Evolutionary conservation across 1,140 invertebrate genomes (phyloP).

Genomic region (Mesaphorura yosii): DNA sequence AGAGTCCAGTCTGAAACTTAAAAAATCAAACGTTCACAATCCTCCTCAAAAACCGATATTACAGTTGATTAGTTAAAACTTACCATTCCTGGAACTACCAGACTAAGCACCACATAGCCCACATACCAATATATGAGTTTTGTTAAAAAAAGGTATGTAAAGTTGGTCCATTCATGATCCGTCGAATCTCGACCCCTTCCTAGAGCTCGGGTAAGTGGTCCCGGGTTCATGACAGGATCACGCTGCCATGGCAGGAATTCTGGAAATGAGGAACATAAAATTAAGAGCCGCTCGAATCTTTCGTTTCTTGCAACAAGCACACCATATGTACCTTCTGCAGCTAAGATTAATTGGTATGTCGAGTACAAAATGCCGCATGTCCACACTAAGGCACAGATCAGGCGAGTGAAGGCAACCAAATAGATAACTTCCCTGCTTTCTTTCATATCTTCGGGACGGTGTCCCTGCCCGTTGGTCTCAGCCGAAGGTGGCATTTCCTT

Average conservation of each 20-base stretch:
- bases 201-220: conserved; percentile 26
- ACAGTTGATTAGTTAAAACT: background rate
- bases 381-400: too few relatives aligned
- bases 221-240: conserved; percentile 24
- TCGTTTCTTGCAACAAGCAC: too few relatives aligned
- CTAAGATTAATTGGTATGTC: too few relatives aligned
- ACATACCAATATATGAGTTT: conserved; percentile 38
- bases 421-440: too few relatives aligned
- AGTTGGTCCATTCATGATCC: conserved; percentile 46
- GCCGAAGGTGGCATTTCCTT: too few relatives aligned
- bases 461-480: too few relatives aligned
- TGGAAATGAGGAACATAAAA: conserved; percentile 6
- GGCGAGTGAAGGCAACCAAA: too few relatives aligned
- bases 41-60: background rate
- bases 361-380: too few relatives aligned
- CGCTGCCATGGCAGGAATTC: conserved; percentile 11
- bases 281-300: too few relatives aligned
- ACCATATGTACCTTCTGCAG: too few relatives aligned
- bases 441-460: too few relatives aligned
- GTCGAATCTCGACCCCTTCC: conserved; percentile 39
- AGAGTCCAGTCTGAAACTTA: conserved; percentile 1
- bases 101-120: conserved; percentile 35
- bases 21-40: background rate
- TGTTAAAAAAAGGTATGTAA: conserved; percentile 36
- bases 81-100: background rate